Percentiles rank a stretch among this genome's conserved stretches.
Conservation (phyloP, 2,888 invertebrate genomes). For the Thysanoteuthis rhombus region DNA sequence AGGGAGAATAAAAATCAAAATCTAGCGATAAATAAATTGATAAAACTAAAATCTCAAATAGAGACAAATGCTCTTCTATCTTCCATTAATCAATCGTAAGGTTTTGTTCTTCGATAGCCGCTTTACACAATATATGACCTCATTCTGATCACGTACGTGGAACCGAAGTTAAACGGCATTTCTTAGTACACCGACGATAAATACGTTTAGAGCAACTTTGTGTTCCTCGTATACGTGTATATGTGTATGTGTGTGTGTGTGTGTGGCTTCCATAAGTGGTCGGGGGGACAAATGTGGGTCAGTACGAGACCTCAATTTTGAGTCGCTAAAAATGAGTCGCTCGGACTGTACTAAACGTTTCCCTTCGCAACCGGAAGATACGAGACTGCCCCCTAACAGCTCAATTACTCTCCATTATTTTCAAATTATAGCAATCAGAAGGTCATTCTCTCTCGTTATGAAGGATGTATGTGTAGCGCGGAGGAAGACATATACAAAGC, state of each 20-base stretch:
- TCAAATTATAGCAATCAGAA: conserved; percentile 12
- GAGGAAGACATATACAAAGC: neutral
- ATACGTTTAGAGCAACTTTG: neutral
- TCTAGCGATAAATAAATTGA: neutral
- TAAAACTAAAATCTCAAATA: neutral
- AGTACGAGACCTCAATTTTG: neutral
- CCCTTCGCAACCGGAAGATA: conserved; percentile 12
- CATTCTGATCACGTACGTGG: neutral
- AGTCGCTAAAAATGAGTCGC: neutral
- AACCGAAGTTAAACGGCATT: neutral
- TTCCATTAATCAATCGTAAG: neutral
- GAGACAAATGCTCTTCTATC: neutral
- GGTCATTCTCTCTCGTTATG: neutral
- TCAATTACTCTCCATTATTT: neutral
- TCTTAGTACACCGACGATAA: neutral
- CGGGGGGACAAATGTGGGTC: neutral
- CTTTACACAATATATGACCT: neutral
- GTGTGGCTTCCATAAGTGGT: neutral
- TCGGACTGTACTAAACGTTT: conserved; percentile 12
- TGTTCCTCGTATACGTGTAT: neutral
- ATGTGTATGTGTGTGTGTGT: neutral
- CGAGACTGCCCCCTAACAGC: neutral
- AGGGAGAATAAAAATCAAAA: neutral
- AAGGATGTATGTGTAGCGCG: neutral
- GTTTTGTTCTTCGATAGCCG: neutral